These are phyloP conservation scores for Macroteleia sp. DNA, from an alignment of 2,888 invertebrate genomes.

Conservation along the genomic window DNA sequence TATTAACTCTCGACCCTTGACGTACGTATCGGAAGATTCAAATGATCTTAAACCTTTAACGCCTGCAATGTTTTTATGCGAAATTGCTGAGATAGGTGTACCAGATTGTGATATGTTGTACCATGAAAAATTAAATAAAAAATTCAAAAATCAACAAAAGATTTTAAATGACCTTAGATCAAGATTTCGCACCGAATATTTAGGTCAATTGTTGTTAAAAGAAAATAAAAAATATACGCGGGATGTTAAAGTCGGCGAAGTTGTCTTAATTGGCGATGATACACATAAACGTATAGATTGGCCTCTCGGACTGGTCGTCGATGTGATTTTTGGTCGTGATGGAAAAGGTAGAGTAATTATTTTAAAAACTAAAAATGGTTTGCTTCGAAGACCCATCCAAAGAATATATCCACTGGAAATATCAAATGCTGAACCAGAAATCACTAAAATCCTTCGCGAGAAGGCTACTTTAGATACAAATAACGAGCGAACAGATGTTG, in stretches of 20 bases:
- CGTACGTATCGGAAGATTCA: conserved; percentile 62
- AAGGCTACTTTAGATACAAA: neutral
- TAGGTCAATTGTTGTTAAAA: too few relatives aligned
- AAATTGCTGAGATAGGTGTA: neutral
- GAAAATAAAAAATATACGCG: too few relatives aligned
- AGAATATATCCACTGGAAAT: conserved; percentile 10
- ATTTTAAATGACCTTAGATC: too few relatives aligned
- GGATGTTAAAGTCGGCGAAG: too few relatives aligned
- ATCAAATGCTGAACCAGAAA: neutral
- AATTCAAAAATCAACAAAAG: too few relatives aligned
- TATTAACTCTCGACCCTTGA: conserved; percentile 78
- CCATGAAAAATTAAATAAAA: too few relatives aligned
- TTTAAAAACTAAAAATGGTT: neutral
- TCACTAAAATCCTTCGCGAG: neutral
- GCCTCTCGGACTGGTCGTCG: neutral
- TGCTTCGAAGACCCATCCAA: neutral
- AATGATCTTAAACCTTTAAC: conserved; percentile 62
- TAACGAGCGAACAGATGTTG: neutral
- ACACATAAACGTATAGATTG: conserved; percentile 6
- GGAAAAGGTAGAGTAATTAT: conserved; percentile 2
- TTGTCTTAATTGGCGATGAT: too few relatives aligned
- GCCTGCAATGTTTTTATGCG: conserved; percentile 61
- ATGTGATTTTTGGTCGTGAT: neutral
- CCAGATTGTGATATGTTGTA: too few relatives aligned
- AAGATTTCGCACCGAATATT: too few relatives aligned